Evolutionary conservation across 2,797 vertebrate species (phyloP).

Genomic region (Liasis olivaceus): DNA sequence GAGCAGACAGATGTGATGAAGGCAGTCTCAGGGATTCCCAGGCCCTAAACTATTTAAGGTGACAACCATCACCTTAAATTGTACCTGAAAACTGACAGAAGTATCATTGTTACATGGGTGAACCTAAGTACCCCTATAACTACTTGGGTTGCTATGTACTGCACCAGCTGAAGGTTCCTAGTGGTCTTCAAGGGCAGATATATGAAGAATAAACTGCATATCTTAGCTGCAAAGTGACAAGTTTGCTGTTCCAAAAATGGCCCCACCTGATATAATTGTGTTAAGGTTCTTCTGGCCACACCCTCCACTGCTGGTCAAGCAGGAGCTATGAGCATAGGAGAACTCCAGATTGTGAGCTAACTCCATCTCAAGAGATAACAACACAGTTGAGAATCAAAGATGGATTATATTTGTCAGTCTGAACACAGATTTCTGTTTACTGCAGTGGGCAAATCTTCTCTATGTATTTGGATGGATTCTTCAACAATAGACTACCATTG

Average conservation of each 20-base stretch:
- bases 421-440: background rate
- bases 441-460: background rate
- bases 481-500: background rate
- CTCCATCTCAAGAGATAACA: background rate
- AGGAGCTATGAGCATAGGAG: background rate
- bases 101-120: no score
- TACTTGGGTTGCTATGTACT: no score
- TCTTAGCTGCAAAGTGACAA: background rate
- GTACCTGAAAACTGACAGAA: no score
- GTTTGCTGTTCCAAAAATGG: background rate
- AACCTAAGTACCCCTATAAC: no score
- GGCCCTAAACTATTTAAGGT: no score
- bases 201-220: no score
- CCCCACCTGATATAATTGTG: background rate
- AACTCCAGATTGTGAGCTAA: background rate
- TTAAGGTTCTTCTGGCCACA: background rate
- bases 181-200: no score
- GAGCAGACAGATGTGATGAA: no score
- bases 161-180: no score
- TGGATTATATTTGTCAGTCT: background rate
- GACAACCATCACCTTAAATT: no score
- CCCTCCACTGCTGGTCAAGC: background rate
- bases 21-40: no score
- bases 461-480: background rate
- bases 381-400: background rate